Conservation (phyloP, 2,113 vertebrate species). For the Daphoenositta chrysoptera region DNA sequence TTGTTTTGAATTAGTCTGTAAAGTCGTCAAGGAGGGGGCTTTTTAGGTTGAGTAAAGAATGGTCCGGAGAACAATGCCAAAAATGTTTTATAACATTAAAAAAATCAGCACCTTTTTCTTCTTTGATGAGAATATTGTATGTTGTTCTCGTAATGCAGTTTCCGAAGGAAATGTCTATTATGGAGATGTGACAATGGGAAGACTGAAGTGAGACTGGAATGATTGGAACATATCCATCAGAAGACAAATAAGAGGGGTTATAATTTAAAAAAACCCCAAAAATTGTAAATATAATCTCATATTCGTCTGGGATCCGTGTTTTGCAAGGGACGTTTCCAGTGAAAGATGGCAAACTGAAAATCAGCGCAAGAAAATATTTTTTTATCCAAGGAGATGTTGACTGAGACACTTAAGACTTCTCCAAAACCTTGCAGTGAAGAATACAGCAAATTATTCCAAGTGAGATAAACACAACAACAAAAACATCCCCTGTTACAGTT, state of each 20-base stretch:
- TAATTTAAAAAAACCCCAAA: background rate
- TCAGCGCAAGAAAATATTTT: background rate
- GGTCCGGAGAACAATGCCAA: background rate
- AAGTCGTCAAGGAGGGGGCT: background rate
- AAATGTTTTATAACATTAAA: background rate
- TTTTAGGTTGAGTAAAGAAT: background rate
- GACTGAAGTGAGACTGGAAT: background rate
- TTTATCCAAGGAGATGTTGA: background rate
- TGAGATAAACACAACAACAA: background rate
- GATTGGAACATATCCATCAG: background rate
- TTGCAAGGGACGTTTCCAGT: background rate
- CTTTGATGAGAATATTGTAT: background rate
- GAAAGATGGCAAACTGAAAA: background rate
- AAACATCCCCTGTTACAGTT: background rate
- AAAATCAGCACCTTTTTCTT: background rate
- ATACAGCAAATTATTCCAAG: background rate
- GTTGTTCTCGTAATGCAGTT: background rate
- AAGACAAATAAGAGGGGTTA: background rate
- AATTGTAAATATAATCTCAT: background rate
- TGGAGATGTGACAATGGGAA: background rate
- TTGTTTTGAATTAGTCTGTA: conserved; percentile 15
- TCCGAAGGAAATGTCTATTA: background rate
- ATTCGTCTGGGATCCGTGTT: background rate
- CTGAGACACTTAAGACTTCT: background rate
- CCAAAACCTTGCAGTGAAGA: background rate